Base-by-base conservation (phyloP, 2,113 vertebrate genomes). In the Typhlomys cinereus region DNA sequence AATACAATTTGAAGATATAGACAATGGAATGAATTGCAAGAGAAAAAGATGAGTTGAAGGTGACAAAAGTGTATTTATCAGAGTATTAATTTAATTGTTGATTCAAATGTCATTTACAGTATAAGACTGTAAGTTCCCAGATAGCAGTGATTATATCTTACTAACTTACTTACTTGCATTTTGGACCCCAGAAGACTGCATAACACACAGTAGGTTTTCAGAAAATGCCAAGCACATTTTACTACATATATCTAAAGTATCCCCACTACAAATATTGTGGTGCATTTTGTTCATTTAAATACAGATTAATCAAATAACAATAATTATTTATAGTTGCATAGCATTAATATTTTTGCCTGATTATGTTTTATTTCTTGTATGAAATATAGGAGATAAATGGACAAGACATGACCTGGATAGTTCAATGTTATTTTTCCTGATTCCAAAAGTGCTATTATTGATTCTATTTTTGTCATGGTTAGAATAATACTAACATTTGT, bases 381-480 rank as follows among this genome's bases (percentile, higher is more conserved):
- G 92, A 85, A 98, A 97, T 95, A 95, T 90, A 93, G 44, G 81
- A 97, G 96, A 88, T 95, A 98, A 98, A 97, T 96, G 95, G 96
- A 92, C 41, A 96, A 95, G 93, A 95, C 90, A 70, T 92, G 96
- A 97, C 96, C 95, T 96, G 92, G 95, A 96, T 31, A 7, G 95
- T 94, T 95, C 81, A 89, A 91, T 93, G 96, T 96, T 95, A 85
- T 97, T 97, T 96, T 97, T 93, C 92, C 96, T 89, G 74, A 96
- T 93, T 97, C 93, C 95, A 95, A 97, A 98, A 96, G 97, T 96
- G 95, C 95, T 94, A 96, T 96, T 98, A 98, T 98, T 98, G 98
- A 98, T 98, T 98, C 98, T 98, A 93, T 97, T 98, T 98, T 98
- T 95, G 93, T 97, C 96, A 93, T 91, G 90, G 93, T 96, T 97